Percentiles rank a stretch among this genome's conserved stretches.
Conservation (phyloP, 1,140 invertebrate genomes). For the Argopecten irradians region DNA sequence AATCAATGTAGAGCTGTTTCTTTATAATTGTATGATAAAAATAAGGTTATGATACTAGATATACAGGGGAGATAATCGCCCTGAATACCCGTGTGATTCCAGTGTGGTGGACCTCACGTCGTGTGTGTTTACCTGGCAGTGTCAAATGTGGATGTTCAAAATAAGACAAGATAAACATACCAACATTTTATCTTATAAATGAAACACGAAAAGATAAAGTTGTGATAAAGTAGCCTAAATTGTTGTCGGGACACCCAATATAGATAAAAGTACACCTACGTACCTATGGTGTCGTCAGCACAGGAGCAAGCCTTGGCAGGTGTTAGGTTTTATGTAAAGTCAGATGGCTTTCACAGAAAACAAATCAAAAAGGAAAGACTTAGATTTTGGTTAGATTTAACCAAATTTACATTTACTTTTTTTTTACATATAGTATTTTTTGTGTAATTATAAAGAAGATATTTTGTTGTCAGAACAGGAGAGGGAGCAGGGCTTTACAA, state of each 20-base stretch:
- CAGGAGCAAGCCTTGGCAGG: not conserved
- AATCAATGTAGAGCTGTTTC: no score
- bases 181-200: not conserved
- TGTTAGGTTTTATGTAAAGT: not conserved
- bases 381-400: no score
- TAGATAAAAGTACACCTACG: not conserved
- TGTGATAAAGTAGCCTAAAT: not conserved
- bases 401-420: no score
- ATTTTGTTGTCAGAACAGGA: no score
- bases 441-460: no score
- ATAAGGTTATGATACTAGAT: no score
- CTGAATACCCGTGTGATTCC: no score
- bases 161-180: not conserved
- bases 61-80: no score
- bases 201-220: slow-evolving; percentile 10
- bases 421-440: no score
- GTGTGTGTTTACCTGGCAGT: not conserved
- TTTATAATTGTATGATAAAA: no score
- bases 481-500: no score
- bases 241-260: slow-evolving; percentile 1
- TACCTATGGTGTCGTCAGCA: not conserved
- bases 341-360: not conserved
- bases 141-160: not conserved
- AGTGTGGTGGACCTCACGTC: not conserved
- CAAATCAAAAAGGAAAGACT: not conserved